Conservation (phyloP, 2,888 invertebrate species). For the Caenorhabditis imperialis region DNA sequence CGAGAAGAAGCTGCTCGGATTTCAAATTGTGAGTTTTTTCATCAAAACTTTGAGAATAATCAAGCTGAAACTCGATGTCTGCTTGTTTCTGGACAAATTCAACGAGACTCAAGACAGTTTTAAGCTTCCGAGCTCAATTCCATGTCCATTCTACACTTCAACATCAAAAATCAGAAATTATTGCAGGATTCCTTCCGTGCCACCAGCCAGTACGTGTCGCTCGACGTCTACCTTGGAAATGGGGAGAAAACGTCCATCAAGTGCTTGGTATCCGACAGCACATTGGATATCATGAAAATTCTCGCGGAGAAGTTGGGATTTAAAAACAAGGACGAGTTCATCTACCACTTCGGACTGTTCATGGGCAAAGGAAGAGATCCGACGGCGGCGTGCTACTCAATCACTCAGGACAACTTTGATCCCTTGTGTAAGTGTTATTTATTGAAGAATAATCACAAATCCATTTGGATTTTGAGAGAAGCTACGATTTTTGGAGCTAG, state of each 20-base stretch:
- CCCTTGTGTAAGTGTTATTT: slow-evolving; percentile 60
- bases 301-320: slow-evolving; percentile 86
- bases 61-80: too few species aligned
- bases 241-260: slow-evolving; percentile 59
- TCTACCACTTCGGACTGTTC: slow-evolving; percentile 91
- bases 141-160: too few species aligned
- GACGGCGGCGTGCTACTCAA: slow-evolving; percentile 25
- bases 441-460: too few species aligned
- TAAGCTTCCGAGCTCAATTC: too few species aligned
- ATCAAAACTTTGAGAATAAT: too few species aligned
- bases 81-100: too few species aligned
- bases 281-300: slow-evolving; percentile 80
- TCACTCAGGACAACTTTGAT: slow-evolving; percentile 46
- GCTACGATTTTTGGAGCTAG: background rate
- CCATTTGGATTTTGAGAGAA: background rate
- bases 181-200: slow-evolving; percentile 65
- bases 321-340: slow-evolving; percentile 85
- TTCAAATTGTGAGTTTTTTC: slow-evolving; percentile 58
- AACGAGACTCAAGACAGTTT: too few species aligned
- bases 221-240: slow-evolving; percentile 62
- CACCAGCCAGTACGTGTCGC: slow-evolving; percentile 56
- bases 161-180: too few species aligned
- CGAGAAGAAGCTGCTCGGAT: slow-evolving; percentile 69
- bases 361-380: slow-evolving; percentile 84
- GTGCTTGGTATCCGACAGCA: slow-evolving; percentile 58